phyloP scores from a whole-genome alignment of 2,113 vertebrate genomes.

The Misgurnus mizolepis region DNA sequence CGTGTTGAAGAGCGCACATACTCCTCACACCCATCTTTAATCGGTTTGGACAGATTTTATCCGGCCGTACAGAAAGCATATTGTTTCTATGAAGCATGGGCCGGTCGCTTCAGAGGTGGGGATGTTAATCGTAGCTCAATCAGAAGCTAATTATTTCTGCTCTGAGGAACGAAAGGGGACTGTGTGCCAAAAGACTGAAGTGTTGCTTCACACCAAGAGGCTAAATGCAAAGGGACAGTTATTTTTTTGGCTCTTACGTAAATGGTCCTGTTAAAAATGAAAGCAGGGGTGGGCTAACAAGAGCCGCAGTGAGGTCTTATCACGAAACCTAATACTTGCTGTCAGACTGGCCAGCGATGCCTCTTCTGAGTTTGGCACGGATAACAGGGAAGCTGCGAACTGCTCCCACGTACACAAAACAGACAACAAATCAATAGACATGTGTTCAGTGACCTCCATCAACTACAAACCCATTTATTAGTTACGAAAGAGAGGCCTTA shows the following conservation, averaged over 20 bases:
- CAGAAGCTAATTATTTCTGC: slow-evolving; percentile 52
- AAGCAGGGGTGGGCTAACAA: slow-evolving; percentile 41
- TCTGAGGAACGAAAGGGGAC: slow-evolving; percentile 13
- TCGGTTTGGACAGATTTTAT: slow-evolving; percentile 49
- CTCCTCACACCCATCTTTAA: slow-evolving; percentile 41
- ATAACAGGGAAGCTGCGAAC: too few species aligned
- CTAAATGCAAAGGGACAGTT: slow-evolving; percentile 7
- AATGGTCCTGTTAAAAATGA: not conserved
- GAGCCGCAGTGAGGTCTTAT: slow-evolving; percentile 7
- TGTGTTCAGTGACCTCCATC: not conserved
- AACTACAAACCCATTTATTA: not conserved
- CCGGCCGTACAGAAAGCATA: slow-evolving; percentile 34
- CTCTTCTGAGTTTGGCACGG: slow-evolving; percentile 19
- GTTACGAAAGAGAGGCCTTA: not conserved
- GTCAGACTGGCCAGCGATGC: not conserved
- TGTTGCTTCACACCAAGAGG: slow-evolving; percentile 17
- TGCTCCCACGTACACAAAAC: slow-evolving; percentile 54
- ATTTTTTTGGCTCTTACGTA: not conserved
- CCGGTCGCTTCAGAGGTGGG: slow-evolving; percentile 17
- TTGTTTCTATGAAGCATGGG: slow-evolving; percentile 30
- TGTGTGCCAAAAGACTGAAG: slow-evolving; percentile 36
- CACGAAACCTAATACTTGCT: slow-evolving; percentile 53
- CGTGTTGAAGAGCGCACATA: slow-evolving; percentile 25
- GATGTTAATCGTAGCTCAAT: slow-evolving; percentile 47
- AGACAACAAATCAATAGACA: slow-evolving; percentile 62